A percentile compares a stretch with the other conserved stretches of the same genome.
These are phyloP conservation scores for Cyrtonyx montezumae DNA, from an alignment of 2,113 vertebrate genomes.

Conservation along the genomic window DNA sequence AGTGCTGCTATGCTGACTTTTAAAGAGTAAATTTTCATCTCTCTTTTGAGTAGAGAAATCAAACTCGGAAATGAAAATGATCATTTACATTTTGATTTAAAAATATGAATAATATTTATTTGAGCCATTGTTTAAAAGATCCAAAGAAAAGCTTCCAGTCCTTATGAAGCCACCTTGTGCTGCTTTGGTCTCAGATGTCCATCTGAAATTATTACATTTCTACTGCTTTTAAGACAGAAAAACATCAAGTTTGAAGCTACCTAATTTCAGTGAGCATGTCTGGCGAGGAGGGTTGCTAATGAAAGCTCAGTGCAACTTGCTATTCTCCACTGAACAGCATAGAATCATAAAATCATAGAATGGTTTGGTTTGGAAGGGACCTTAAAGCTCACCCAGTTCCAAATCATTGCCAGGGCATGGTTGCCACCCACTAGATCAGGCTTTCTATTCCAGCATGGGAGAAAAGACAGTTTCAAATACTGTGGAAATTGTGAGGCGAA, in stretches of 20 bases:
- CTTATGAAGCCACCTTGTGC: background rate
- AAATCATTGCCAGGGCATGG: no score
- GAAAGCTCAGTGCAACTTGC: fast-evolving
- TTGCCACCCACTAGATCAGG: no score
- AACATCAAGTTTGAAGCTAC: background rate
- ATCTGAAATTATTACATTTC: background rate
- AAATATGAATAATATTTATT: background rate
- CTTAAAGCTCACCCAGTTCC: no score
- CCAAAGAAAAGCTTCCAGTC: background rate
- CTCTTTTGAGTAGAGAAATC: background rate
- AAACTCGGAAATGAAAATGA: background rate
- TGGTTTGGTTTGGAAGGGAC: no score
- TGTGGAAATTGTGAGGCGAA: background rate
- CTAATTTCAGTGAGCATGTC: background rate
- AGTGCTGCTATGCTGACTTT: background rate
- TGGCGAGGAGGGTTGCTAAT: background rate
- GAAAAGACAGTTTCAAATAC: background rate
- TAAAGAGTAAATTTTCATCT: background rate
- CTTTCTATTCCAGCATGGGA: background rate
- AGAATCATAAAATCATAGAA: no score
- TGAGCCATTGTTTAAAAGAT: background rate
- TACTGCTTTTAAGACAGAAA: background rate
- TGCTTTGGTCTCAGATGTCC: background rate
- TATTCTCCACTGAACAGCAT: background rate
- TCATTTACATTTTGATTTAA: background rate